These are phyloP conservation scores for Mythimna impura DNA, from an alignment of 2,888 invertebrate species.

Conservation along the genomic window DNA sequence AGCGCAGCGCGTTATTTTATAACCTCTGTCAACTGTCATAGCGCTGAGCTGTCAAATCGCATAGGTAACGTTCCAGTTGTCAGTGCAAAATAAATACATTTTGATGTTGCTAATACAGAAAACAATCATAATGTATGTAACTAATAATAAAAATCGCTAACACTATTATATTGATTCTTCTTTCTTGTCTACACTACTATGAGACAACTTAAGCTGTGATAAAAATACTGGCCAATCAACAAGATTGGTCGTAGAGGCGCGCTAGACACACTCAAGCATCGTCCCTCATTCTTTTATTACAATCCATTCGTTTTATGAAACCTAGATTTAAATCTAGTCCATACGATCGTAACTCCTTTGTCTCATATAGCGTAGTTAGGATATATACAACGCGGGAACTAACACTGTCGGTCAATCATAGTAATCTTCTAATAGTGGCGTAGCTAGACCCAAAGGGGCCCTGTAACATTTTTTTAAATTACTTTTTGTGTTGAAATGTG, in stretches of 20 bases:
- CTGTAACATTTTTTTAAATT: too few species aligned
- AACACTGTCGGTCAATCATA: constrained; percentile 17
- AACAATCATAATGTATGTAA: too few species aligned
- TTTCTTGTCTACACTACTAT: neutral
- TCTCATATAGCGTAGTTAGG: constrained; percentile 2
- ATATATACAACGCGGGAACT: constrained; percentile 1
- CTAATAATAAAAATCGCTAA: too few species aligned
- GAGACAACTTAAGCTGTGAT: neutral
- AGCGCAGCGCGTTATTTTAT: too few species aligned
- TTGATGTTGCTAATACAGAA: too few species aligned
- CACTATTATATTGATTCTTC: neutral
- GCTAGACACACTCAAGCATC: constrained; percentile 25
- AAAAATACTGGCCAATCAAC: constrained; percentile 15
- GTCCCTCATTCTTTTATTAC: constrained; percentile 33
- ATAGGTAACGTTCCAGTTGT: too few species aligned
- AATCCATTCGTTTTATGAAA: constrained; percentile 31
- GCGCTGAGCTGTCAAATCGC: too few species aligned
- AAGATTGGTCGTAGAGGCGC: constrained; percentile 29
- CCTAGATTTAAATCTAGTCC: neutral
- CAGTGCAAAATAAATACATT: too few species aligned
- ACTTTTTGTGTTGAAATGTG: too few species aligned
- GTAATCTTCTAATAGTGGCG: constrained; percentile 22
- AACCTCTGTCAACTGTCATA: too few species aligned
- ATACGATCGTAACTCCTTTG: constrained; percentile 9
- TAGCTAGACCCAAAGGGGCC: too few species aligned